phyloP scores from a whole-genome alignment of 2,797 vertebrate genomes.

The Galago senegalensis region DNA sequence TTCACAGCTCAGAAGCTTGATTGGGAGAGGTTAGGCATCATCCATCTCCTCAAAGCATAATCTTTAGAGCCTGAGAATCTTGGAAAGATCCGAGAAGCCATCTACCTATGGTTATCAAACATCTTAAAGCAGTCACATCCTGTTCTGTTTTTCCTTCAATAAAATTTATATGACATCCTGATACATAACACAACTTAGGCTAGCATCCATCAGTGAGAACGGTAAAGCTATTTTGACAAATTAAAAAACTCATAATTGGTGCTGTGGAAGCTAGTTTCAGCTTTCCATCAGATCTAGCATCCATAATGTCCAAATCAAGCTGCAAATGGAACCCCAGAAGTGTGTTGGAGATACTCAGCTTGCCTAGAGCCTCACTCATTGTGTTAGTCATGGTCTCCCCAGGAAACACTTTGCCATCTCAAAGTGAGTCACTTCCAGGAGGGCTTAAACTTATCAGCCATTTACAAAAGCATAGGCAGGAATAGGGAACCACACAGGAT shows the following conservation, averaged over 20 bases:
- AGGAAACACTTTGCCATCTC: not conserved
- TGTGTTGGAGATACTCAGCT: not conserved
- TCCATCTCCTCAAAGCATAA: not conserved
- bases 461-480: not conserved
- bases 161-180: not conserved
- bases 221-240: conserved; percentile 20
- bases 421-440: conserved; percentile 8
- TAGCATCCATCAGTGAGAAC: not conserved
- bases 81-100: not conserved
- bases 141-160: not conserved
- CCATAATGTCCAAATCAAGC: not conserved
- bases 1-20: not conserved
- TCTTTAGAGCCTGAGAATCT: not conserved
- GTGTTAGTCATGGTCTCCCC: not conserved
- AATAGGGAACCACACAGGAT: not conserved
- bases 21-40: not conserved
- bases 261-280: not conserved
- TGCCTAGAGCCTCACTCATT: not conserved
- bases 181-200: not conserved
- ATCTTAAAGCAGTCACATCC: not conserved
- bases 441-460: not conserved
- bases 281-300: not conserved
- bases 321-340: not conserved
- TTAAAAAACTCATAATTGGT: not conserved
- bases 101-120: not conserved